Percentiles rank a stretch among this genome's conserved stretches.
These are phyloP conservation scores for Nycticorax nycticorax DNA, from an alignment of 2,113 vertebrate species.

Conservation along the genomic window DNA sequence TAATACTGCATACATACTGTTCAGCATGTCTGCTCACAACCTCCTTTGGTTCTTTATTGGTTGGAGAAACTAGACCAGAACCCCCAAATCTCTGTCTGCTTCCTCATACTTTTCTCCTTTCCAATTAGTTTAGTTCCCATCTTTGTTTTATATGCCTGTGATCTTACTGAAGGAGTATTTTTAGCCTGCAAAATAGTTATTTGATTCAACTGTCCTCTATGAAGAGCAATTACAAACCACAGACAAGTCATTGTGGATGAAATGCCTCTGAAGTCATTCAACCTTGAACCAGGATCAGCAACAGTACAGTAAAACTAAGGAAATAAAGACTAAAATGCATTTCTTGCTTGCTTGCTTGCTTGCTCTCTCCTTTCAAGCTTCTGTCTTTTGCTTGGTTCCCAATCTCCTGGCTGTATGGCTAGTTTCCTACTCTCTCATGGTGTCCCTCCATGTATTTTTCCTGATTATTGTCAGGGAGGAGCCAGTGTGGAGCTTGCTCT, in stretches of 20 bases:
- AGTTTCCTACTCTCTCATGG: background rate
- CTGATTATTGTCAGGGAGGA: background rate
- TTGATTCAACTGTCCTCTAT: background rate
- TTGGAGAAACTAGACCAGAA: background rate
- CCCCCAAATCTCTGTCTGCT: background rate
- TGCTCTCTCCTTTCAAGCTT: background rate
- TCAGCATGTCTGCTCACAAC: background rate
- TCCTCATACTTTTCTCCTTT: background rate
- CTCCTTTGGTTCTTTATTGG: background rate
- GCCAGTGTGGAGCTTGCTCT: rapidly evolving
- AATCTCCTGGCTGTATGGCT: background rate
- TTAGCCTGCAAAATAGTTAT: background rate
- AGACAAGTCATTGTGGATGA: background rate
- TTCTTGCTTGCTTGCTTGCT: background rate
- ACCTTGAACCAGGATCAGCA: background rate
- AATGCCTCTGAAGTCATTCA: background rate
- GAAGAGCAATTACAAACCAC: background rate
- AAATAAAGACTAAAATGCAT: background rate
- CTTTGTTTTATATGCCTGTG: background rate
- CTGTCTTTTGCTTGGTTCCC: background rate
- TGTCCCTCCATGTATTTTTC: rapidly evolving
- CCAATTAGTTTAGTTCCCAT: background rate
- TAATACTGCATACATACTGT: background rate
- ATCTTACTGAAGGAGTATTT: background rate
- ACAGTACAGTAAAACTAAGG: background rate